phyloP scores from a whole-genome alignment of 1,140 invertebrate species.

The Antheraea mylitta region DNA sequence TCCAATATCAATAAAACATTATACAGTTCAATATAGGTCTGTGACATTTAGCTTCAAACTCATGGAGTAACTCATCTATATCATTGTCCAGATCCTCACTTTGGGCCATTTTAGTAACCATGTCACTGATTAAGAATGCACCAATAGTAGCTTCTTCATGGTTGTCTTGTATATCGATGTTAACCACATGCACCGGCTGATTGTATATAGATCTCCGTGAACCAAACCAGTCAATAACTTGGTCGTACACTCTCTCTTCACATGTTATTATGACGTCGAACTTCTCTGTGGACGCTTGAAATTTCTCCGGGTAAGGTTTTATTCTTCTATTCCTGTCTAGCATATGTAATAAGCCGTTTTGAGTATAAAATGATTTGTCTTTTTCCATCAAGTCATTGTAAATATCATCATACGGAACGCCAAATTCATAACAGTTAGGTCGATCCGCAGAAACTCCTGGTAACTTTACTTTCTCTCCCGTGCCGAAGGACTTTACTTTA shows the following conservation, averaged over 20 bases:
- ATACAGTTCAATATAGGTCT: slow-evolving; percentile 95
- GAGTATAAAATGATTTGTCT: slow-evolving; percentile 96
- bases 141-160: slow-evolving; percentile 99
- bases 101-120: slow-evolving; percentile 93
- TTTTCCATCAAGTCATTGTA: slow-evolving; percentile 95
- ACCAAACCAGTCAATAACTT: slow-evolving; percentile 90
- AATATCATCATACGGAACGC: slow-evolving; percentile 97
- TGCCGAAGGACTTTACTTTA: slow-evolving; percentile 97
- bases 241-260: slow-evolving; percentile 99
- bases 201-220: slow-evolving; percentile 85
- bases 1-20: slow-evolving; percentile 90
- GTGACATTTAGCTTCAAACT: slow-evolving; percentile 95
- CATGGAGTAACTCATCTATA: slow-evolving; percentile 97
- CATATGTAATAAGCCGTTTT: slow-evolving; percentile 99
- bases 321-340: slow-evolving; percentile 98
- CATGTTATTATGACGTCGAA: slow-evolving; percentile 99
- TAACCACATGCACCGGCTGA: slow-evolving; percentile 96
- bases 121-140: slow-evolving; percentile 98
- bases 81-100: slow-evolving; percentile 98
- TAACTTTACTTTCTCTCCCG: slow-evolving; percentile 98
- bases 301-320: slow-evolving; percentile 96
- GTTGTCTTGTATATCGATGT: slow-evolving; percentile 99
- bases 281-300: slow-evolving; percentile 93
- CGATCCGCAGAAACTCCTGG: slow-evolving; percentile 96
- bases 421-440: slow-evolving; percentile 99